These are phyloP conservation scores for Actinia tenebrosa DNA, from an alignment of 64 coral and sea anemone genomes.

Conservation along the genomic window DNA sequence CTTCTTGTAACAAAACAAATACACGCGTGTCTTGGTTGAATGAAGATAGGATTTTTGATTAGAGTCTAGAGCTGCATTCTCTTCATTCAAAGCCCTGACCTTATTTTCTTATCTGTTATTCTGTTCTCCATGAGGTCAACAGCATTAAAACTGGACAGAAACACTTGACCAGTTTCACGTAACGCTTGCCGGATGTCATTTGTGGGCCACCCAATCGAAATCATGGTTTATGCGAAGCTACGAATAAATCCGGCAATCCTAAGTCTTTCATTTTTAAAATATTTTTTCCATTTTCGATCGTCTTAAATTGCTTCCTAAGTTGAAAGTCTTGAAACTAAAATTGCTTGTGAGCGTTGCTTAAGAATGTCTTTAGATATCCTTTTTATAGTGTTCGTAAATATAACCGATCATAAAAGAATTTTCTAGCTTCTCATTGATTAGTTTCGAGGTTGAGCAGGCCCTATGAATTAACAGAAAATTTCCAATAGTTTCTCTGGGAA, in stretches of 20 bases:
- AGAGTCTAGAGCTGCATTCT: neutral
- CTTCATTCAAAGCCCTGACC: neutral
- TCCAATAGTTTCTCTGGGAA: neutral
- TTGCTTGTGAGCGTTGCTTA: no score
- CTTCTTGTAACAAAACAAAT: neutral
- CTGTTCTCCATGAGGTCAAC: neutral
- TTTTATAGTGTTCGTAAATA: no score
- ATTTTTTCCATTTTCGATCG: no score
- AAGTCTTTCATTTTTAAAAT: no score
- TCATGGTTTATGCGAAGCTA: neutral
- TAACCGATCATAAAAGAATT: no score
- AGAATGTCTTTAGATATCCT: no score
- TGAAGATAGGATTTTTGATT: neutral
- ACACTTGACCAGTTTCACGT: slow-evolving; percentile 2
- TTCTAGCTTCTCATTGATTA: neutral
- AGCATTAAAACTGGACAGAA: neutral
- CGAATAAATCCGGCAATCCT: no score
- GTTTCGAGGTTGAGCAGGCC: neutral
- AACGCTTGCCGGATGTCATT: neutral
- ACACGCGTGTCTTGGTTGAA: neutral
- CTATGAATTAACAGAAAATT: neutral
- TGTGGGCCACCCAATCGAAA: neutral
- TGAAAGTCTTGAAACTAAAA: no score
- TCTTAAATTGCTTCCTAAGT: no score
- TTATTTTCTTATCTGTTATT: neutral